phyloP scores from a whole-genome alignment of 2,797 vertebrate species.

The Epinephelus coioides region DNA sequence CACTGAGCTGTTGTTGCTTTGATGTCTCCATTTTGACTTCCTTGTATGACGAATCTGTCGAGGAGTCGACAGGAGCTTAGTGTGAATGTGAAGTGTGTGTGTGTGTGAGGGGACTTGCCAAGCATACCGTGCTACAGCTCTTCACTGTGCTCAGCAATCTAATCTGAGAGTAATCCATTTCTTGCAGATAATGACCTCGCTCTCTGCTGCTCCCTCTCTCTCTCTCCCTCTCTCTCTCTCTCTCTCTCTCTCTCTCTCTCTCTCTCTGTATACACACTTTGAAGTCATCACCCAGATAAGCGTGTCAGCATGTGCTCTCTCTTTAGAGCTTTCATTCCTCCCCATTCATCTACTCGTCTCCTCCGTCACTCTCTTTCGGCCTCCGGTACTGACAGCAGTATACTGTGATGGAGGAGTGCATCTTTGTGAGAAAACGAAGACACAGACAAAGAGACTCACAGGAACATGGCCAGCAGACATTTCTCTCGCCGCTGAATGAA shows the following conservation, averaged over 20 bases:
- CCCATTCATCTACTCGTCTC: conserved; percentile 31
- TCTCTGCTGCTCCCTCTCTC: conserved; percentile 47
- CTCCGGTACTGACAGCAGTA: conserved; percentile 29
- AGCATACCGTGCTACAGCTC: conserved; percentile 63
- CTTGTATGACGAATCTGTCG: conserved; percentile 56
- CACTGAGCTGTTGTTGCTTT: conserved; percentile 37
- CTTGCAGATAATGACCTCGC: conserved; percentile 83
- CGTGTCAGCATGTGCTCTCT: conserved; percentile 68
- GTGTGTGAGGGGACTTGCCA: conserved; percentile 56
- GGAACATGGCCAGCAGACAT: conserved; percentile 37
- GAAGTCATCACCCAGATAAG: conserved; percentile 78
- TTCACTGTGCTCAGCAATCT: conserved; percentile 80
- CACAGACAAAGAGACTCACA: conserved; percentile 36
- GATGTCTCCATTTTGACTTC: conserved; percentile 76
- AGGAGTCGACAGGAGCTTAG: conserved; percentile 69
- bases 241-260: conserved; percentile 17
- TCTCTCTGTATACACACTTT: conserved; percentile 69
- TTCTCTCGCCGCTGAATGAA: conserved; percentile 58
- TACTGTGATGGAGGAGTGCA: conserved; percentile 30
- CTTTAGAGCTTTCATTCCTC: conserved; percentile 51
- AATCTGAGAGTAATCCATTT: conserved; percentile 88
- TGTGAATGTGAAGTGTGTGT: conserved; percentile 32
- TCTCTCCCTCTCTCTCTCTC: conserved; percentile 31
- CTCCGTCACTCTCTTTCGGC: conserved; percentile 34
- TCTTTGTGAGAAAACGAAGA: conserved; percentile 25